A percentile compares a stretch with the other conserved stretches of the same genome.
These are phyloP conservation scores for Mimachlamys varia DNA, from an alignment of 2,888 invertebrate species.

Conservation along the genomic window DNA sequence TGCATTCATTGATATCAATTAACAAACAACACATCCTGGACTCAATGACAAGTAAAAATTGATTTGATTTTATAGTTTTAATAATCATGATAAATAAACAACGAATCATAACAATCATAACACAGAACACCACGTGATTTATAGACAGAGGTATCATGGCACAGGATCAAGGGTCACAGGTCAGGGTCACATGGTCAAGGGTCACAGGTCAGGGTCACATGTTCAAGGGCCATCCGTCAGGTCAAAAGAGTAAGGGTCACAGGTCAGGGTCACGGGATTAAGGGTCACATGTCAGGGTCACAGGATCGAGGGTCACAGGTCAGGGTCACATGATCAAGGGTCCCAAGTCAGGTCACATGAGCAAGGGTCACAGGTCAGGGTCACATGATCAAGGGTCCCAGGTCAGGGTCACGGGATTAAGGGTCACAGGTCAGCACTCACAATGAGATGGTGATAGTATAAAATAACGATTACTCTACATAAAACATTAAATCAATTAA, in stretches of 20 bases:
- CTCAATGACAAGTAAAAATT: too few relatives aligned
- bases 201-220: too few relatives aligned
- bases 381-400: too few relatives aligned
- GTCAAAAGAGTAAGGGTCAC: too few relatives aligned
- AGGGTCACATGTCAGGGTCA: background rate
- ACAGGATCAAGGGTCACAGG: background rate
- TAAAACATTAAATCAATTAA: background rate
- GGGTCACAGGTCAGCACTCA: background rate
- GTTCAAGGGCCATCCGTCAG: too few relatives aligned
- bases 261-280: too few relatives aligned
- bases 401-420: background rate
- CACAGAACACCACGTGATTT: background rate
- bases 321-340: background rate
- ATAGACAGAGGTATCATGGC: background rate
- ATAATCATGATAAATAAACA: background rate
- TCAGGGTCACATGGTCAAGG: too few relatives aligned
- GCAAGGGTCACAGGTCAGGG: background rate
- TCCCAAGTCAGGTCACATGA: background rate
- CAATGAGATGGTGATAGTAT: background rate
- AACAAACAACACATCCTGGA: too few relatives aligned
- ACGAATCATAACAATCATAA: background rate
- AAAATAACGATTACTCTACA: too few relatives aligned
- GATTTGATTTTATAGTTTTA: background rate
- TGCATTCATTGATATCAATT: too few relatives aligned
- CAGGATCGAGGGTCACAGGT: background rate